These are phyloP conservation scores for Pseudomyrmex cubaensis DNA, from an alignment of 1,140 invertebrate species.

Conservation along the genomic window DNA sequence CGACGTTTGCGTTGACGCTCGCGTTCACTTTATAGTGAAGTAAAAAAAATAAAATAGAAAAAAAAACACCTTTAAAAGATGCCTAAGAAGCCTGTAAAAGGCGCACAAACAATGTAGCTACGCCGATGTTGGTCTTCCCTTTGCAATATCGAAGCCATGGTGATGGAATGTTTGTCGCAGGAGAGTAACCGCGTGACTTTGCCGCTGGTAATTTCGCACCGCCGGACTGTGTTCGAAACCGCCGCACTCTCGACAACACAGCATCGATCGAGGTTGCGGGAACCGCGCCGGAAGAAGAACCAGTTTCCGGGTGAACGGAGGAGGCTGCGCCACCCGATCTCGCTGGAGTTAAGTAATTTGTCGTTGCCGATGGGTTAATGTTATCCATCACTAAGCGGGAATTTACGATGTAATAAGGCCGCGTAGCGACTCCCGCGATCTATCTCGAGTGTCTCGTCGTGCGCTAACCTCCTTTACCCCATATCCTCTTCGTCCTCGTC, in stretches of 20 bases:
- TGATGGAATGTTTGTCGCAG: neutral
- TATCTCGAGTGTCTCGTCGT: constrained; percentile 64
- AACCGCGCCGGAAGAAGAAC: constrained; percentile 59
- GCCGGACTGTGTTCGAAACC: neutral
- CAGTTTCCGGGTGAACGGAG: constrained; percentile 63
- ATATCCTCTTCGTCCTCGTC: neutral
- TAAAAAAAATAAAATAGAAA: neutral
- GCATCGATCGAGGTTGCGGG: constrained; percentile 63
- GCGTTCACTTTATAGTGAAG: too few relatives aligned
- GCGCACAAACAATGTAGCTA: neutral
- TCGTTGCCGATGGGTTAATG: constrained; percentile 80
- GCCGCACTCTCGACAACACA: constrained; percentile 6
- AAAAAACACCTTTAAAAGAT: neutral
- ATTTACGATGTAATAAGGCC: constrained; percentile 82
- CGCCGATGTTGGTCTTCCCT: neutral
- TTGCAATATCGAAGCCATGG: neutral
- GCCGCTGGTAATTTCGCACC: neutral
- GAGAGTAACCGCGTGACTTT: neutral
- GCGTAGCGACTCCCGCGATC: constrained; percentile 74
- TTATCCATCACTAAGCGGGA: constrained; percentile 80
- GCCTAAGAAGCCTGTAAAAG: neutral
- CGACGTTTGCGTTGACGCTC: neutral
- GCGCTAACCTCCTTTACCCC: constrained; percentile 39
- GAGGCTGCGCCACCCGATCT: constrained; percentile 55
- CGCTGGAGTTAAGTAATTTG: constrained; percentile 79